phyloP scores from a whole-genome alignment of 2,888 invertebrate genomes.

The Alloplasta piceator region DNA sequence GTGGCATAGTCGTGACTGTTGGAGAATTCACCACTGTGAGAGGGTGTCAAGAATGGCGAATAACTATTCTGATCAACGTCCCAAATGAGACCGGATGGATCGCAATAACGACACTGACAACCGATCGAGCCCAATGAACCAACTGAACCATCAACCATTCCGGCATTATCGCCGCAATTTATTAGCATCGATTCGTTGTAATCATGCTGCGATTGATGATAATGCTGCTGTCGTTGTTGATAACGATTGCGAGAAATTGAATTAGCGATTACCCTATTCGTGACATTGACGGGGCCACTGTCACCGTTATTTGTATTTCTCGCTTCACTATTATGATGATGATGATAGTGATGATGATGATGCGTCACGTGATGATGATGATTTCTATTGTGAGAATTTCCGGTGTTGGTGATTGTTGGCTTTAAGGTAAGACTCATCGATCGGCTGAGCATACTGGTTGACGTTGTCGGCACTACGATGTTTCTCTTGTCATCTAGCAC shows the following conservation, averaged over 20 bases:
- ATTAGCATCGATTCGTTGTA: conserved; percentile 53
- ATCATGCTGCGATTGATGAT: conserved; percentile 51
- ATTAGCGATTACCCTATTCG: conserved; percentile 47
- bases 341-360: conserved; percentile 63
- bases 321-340: conserved; percentile 62
- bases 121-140: conserved; percentile 80
- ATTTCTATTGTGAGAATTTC: conserved; percentile 64
- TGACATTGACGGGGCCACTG: conserved; percentile 44
- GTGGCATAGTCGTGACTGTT: conserved; percentile 63
- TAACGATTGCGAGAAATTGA: conserved; percentile 57
- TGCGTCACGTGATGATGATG: conserved; percentile 65
- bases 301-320: conserved; percentile 62
- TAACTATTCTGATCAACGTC: conserved; percentile 87
- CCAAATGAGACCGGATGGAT: conserved; percentile 90
- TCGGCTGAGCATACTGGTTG: conserved; percentile 64
- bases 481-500: conserved; percentile 84
- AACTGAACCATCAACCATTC: conserved; percentile 70
- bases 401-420: conserved; percentile 54
- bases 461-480: conserved; percentile 72
- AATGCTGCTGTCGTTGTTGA: conserved; percentile 53
- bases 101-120: conserved; percentile 91
- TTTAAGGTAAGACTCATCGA: conserved; percentile 62
- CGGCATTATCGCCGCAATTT: conserved; percentile 72
- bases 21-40: conserved; percentile 73
- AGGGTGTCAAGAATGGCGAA: conserved; percentile 84